Conservation (phyloP, 2,113 vertebrate species). For the Puma concolor region DNA sequence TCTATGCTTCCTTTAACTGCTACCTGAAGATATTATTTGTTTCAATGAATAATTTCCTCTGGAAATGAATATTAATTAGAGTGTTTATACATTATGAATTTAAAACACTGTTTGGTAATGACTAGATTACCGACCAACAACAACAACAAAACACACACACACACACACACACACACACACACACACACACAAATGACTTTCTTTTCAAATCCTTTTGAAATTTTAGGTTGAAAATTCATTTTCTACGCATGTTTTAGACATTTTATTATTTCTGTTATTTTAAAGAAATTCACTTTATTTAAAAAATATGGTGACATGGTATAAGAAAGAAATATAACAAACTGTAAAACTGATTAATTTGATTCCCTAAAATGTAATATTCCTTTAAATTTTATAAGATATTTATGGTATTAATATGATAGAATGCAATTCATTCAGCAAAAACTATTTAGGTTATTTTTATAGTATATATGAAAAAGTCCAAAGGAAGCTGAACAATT, state of each 20-base stretch:
- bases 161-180: neutral
- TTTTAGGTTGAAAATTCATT: neutral
- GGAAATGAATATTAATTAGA: neutral
- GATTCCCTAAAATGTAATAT: neutral
- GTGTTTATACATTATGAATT: neutral
- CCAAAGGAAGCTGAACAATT: neutral
- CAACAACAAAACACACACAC: neutral
- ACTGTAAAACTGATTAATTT: neutral
- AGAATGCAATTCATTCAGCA: neutral
- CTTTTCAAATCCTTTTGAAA: neutral
- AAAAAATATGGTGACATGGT: neutral
- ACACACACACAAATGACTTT: neutral
- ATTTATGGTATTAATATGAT: neutral
- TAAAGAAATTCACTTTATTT: neutral
- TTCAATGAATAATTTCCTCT: neutral
- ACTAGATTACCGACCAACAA: neutral
- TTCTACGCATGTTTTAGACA: neutral
- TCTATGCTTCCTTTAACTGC: neutral
- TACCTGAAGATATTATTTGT: neutral
- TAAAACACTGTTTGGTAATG: neutral
- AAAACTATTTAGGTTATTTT: neutral
- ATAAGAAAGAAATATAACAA: constrained; percentile 20
- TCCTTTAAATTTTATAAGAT: neutral
- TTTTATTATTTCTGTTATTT: neutral
- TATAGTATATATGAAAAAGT: neutral